A percentile compares a stretch with the other conserved stretches of the same genome.
phyloP scores from a whole-genome alignment of 1,140 invertebrate genomes.

The Phocides pigmalion region DNA sequence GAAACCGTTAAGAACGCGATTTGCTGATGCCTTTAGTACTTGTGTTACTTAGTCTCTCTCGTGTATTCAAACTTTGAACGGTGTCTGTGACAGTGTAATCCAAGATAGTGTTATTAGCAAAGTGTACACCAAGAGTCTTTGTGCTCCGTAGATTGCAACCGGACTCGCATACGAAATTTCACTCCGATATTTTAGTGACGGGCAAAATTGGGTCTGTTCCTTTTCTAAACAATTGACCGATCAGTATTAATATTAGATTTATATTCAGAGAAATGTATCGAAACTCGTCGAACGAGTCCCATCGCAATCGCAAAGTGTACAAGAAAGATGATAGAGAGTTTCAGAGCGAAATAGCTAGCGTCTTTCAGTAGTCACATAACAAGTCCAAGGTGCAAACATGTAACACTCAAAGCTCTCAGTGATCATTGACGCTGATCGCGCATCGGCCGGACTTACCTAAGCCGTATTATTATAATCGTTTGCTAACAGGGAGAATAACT shows the following conservation, averaged over 20 bases:
- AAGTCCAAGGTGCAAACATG: constrained; percentile 85
- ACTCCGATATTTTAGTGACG: constrained; percentile 14
- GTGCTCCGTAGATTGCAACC: constrained; percentile 83
- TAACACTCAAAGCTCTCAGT: constrained; percentile 85
- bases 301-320: constrained; percentile 79
- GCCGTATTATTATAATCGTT: constrained; percentile 47
- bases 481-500: constrained; percentile 72
- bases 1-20: constrained; percentile 23
- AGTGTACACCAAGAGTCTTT: constrained; percentile 84
- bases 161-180: constrained; percentile 57
- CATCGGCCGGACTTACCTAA: constrained; percentile 73
- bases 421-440: constrained; percentile 66
- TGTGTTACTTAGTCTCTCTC: constrained; percentile 30
- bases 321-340: constrained; percentile 80
- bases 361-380: constrained; percentile 81
- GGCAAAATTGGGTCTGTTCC: neutral
- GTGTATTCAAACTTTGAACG: constrained; percentile 47
- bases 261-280: neutral
- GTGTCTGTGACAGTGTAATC: constrained; percentile 82
- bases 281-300: constrained; percentile 70
- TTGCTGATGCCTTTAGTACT: constrained; percentile 34
- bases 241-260: too few relatives aligned
- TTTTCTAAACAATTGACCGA: too few relatives aligned
- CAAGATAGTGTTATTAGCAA: constrained; percentile 82
- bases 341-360: constrained; percentile 82